phyloP scores from a whole-genome alignment of 2,888 invertebrate species.

The Thecocarcelia acutangulata region DNA sequence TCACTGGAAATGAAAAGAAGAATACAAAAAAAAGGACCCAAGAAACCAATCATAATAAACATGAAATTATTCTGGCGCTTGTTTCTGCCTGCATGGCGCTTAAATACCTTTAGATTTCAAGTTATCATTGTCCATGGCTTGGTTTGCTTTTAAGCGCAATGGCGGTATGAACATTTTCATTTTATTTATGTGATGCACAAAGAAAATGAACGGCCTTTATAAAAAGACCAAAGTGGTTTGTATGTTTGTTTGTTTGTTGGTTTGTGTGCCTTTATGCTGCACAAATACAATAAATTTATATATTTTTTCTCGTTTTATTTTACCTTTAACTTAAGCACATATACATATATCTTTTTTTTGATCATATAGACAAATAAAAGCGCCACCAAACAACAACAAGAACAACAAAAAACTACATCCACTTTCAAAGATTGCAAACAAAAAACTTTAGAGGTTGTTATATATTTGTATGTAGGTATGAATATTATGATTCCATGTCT shows the following conservation, averaged over 20 bases:
- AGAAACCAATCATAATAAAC: background rate
- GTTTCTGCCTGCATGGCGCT: conserved; percentile 42
- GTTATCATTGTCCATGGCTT: conserved; percentile 40
- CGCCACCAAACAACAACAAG: conserved; percentile 49
- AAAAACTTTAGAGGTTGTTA: conserved; percentile 15
- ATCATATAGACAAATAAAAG: conserved; percentile 63
- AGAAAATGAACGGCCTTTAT: conserved; percentile 58
- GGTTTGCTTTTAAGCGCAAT: background rate
- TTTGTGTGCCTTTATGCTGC: conserved; percentile 44
- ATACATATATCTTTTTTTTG: background rate
- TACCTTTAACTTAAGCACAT: conserved; percentile 36
- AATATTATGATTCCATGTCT: background rate
- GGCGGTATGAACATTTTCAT: conserved; percentile 31
- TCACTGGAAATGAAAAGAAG: background rate
- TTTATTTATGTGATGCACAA: conserved; percentile 55
- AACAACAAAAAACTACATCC: background rate
- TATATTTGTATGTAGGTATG: background rate
- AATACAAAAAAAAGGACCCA: background rate
- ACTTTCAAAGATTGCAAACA: conserved; percentile 42
- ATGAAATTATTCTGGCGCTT: conserved; percentile 21
- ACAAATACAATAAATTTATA: conserved; percentile 53
- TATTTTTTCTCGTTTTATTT: conserved; percentile 4
- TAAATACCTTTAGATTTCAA: conserved; percentile 30
- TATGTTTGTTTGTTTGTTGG: conserved; percentile 34
- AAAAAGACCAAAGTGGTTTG: conserved; percentile 33